These are phyloP conservation scores for Leptarthrus brevirostris DNA, from an alignment of 2,888 invertebrate species.

Conservation along the genomic window DNA sequence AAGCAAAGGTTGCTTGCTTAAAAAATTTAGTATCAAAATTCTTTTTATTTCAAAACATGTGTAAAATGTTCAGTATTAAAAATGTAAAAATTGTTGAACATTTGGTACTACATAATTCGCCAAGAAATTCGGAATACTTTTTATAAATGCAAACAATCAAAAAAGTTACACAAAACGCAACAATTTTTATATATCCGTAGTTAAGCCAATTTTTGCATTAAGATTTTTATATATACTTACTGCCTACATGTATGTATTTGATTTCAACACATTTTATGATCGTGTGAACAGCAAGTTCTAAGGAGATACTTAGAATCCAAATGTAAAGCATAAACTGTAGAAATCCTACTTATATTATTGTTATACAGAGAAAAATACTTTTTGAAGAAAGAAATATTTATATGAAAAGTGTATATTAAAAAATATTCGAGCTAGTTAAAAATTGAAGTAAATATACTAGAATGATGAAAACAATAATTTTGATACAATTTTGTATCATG, in stretches of 20 bases:
- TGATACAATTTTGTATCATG: slow-evolving; percentile 49
- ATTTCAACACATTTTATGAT: not conserved
- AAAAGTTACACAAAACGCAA: slow-evolving; percentile 13
- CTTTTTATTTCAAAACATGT: too few relatives aligned
- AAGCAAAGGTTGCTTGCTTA: too few relatives aligned
- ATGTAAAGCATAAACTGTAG: slow-evolving; percentile 4
- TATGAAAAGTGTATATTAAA: slow-evolving; percentile 23
- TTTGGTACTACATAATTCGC: slow-evolving; percentile 8
- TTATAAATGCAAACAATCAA: slow-evolving; percentile 41
- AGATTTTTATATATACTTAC: slow-evolving; percentile 31
- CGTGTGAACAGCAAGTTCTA: slow-evolving; percentile 39
- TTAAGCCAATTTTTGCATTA: slow-evolving; percentile 34
- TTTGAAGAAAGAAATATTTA: slow-evolving; percentile 30
- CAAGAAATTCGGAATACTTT: slow-evolving; percentile 18
- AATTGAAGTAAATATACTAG: slow-evolving; percentile 27
- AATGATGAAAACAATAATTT: slow-evolving; percentile 48
- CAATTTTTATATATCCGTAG: slow-evolving; percentile 43
- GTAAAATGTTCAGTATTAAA: not conserved
- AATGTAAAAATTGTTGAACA: not conserved
- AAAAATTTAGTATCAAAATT: too few relatives aligned
- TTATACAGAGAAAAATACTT: slow-evolving; percentile 29
- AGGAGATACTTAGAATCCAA: slow-evolving; percentile 20
- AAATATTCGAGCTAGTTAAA: slow-evolving; percentile 19
- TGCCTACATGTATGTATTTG: slow-evolving; percentile 14
- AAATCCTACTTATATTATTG: slow-evolving; percentile 31